Evolutionary conservation across 1,140 invertebrate genomes (phyloP), one percentile per base, ranked within the genome.

Genomic region (Euura lappo): DNA sequence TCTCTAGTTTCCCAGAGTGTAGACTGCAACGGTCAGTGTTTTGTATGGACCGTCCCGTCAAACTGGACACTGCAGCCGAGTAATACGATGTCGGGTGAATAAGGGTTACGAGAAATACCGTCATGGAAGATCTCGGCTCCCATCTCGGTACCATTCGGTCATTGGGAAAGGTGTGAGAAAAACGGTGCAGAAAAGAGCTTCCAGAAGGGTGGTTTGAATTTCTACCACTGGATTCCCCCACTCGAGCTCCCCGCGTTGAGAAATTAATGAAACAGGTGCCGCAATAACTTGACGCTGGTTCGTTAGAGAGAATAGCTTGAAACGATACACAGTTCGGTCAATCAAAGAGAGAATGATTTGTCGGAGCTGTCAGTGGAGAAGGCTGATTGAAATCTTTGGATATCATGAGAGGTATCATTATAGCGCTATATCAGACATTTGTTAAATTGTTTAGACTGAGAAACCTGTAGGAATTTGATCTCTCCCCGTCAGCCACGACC

Each of bases 401-500:
- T 72, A 45, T 76, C 66, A 73, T 60, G 75, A 80, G 77, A 81
- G 73, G 74, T 78, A 76, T 79, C 80, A 81, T 83, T 80, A 83
- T 77, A 74, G 76, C 76, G 28, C 2, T 44, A 73, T 65, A 77
- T 79, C 79, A 79, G 75, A 81, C 77, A 78, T 77, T 76, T 81
- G 79, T 83, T 81, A 81, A 76, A 71, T 65, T 51, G 73, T 77
- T 72, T 76, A 74, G 70, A 69, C 68, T 75, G 75, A 78, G 75
- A 79, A 80, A 81, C 76, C 51, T 60, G 51, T 60, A 60, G 51
- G 51, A 60, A 60, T n/a, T 60, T 60, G 3, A 60, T 60, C 10
- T 6, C 8, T 5, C 6, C 13, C 51, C 51, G 51, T 60, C 51
- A 60, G 51, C 51, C 10, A n/a, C 51, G 5, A n/a, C 1, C 28